Conservation (phyloP, 2,888 invertebrate species). For the Rhagium mordax region DNA sequence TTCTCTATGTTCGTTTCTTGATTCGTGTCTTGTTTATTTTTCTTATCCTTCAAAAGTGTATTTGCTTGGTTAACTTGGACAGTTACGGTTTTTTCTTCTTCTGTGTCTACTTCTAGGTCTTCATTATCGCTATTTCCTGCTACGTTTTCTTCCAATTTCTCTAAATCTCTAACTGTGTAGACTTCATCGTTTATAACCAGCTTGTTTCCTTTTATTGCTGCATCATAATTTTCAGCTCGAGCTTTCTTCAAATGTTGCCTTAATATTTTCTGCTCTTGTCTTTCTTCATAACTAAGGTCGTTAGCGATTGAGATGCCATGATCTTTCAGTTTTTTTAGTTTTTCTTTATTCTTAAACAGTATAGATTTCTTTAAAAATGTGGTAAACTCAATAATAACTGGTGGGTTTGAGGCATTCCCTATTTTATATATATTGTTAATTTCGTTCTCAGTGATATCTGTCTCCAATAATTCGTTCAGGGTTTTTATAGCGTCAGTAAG, state of each 20-base stretch:
- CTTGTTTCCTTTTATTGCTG: background rate
- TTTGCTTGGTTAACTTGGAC: no score
- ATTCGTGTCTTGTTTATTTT: no score
- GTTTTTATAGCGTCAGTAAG: background rate
- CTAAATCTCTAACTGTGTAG: background rate
- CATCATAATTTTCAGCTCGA: background rate
- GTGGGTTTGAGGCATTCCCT: background rate
- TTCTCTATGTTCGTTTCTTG: no score
- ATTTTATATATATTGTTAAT: slow-evolving; percentile 3
- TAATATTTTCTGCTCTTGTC: no score
- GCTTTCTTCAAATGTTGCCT: background rate
- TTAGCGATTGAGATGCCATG: background rate
- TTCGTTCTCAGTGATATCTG: background rate
- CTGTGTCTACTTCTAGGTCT: no score
- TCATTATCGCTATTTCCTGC: background rate
- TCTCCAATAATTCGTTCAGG: background rate
- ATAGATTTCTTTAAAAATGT: no score
- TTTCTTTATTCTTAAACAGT: no score
- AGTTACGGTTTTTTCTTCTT: no score
- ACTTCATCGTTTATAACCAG: background rate
- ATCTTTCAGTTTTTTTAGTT: background rate
- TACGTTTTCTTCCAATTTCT: background rate
- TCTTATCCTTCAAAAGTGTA: no score
- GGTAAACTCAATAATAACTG: background rate
- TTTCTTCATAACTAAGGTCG: background rate